Base-by-base conservation (phyloP, 2,113 vertebrate species). In the Motacilla tschutschensis region DNA sequence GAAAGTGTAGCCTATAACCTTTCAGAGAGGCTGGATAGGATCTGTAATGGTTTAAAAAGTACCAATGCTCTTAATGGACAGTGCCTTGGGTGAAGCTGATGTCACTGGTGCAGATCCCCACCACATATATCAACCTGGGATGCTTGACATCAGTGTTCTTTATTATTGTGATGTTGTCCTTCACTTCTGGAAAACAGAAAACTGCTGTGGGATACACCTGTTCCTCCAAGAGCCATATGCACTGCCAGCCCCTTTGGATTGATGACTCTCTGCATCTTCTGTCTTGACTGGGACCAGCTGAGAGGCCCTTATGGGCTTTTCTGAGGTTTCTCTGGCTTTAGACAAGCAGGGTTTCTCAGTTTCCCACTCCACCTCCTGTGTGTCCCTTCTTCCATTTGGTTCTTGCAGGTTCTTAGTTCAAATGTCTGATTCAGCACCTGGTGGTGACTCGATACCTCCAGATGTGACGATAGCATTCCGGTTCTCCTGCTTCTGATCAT, bases 391-490 rank as follows among this genome's bases (percentile, higher is more conserved):
- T 90, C 46, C 51, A 70, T 36, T 19, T 66, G 55, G 17, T 77
- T 90, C 72, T 85, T 55, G 72, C 44, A 77, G n/a, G 47, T 89
- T 93, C 79, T 85, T 87, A 40, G 25, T 81, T 84, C 60, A 71
- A 57, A 41, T 64, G 36, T 44, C 72, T 89, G 64, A 89, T 76
- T 92, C 79, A 95, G 75, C 91, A 85, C 47, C 80, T 60, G 66
- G 46, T 72, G 54, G 54, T 86, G 83, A 64, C 65, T 78, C 0
- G 0, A 17, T 62, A 62, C 29, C 16, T 83, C 63, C 75, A 88
- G 89, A 88, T 70, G 81, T 24, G 59, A 85, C 0, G 5, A 89
- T 60, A 93, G 66, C 2, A 0, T 73, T 87, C 53, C 1, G 0
- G 87, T 82, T 90, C 82, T 82, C 59, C 72, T 74, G 44, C 51